Evolutionary conservation across 2,113 vertebrate species (phyloP).

Genomic region (Proteles cristata): DNA sequence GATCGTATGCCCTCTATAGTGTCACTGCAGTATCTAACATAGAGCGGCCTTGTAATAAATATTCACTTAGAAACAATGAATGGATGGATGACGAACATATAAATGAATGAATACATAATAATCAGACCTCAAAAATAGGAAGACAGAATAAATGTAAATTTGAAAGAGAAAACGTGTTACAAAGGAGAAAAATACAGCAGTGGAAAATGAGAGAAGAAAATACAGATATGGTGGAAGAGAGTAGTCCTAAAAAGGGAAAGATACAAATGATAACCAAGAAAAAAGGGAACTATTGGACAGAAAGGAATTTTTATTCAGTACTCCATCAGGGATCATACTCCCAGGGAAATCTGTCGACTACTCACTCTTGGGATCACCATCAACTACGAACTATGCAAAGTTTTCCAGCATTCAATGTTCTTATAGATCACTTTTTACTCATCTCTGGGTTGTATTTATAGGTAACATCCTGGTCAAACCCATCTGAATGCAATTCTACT

Average conservation of each 20-base stretch:
- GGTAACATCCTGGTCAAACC: neutral
- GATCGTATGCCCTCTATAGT: neutral
- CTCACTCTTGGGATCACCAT: neutral
- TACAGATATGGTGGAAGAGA: neutral
- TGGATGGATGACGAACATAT: neutral
- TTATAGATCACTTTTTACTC: neutral
- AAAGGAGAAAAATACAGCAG: neutral
- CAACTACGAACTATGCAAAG: neutral
- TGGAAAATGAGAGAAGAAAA: constrained; percentile 5
- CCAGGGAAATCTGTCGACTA: neutral
- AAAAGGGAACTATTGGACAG: neutral
- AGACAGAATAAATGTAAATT: neutral
- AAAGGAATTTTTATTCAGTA: neutral
- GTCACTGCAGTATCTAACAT: neutral
- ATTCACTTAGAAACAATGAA: neutral
- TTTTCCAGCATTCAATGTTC: neutral
- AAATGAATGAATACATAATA: neutral
- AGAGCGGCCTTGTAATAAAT: neutral
- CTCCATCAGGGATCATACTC: neutral
- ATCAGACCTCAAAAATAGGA: neutral
- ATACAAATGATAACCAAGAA: neutral
- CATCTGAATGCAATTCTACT: neutral
- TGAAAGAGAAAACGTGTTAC: neutral
- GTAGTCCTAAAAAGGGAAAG: neutral
- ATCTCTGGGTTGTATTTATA: neutral